Evolutionary conservation across 2,113 vertebrate genomes (phyloP).

Genomic region (Istiophorus platypterus): DNA sequence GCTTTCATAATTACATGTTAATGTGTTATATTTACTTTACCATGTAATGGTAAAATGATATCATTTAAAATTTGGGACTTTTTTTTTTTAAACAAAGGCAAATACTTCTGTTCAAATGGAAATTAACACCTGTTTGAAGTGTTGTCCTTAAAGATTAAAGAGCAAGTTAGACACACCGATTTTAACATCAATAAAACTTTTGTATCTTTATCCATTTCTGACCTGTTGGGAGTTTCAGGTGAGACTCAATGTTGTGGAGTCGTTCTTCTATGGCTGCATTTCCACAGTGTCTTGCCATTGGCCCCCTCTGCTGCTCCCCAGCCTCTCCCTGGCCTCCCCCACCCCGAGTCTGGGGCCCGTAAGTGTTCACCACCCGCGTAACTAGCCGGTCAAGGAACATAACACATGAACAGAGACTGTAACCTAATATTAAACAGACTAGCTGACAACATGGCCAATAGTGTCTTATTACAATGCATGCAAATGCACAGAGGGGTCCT

Average conservation of each 20-base stretch:
- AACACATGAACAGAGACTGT: not conserved
- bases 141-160: not conserved
- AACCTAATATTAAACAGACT: not conserved
- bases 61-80: not conserved
- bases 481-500: not conserved
- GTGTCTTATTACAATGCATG: not conserved
- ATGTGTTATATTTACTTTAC: not conserved
- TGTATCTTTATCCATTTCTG: constrained; percentile 9
- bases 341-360: constrained; percentile 92
- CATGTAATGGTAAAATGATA: not conserved
- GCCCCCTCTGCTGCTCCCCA: constrained; percentile 82
- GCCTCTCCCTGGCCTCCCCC: constrained; percentile 81
- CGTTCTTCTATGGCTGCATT: constrained; percentile 94
- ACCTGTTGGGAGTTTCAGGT: constrained; percentile 93
- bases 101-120: not conserved
- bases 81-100: not conserved
- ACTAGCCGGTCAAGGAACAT: constrained; percentile 80
- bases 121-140: not conserved
- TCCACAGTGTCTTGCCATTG: constrained; percentile 86
- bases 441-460: not conserved
- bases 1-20: not conserved
- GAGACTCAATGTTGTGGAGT: constrained; percentile 95
- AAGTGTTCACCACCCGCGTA: constrained; percentile 95
- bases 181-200: not conserved
- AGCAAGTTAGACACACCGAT: not conserved